Evolutionary conservation across 2,113 vertebrate genomes (phyloP).

Genomic region (Sigmodon hispidus): DNA sequence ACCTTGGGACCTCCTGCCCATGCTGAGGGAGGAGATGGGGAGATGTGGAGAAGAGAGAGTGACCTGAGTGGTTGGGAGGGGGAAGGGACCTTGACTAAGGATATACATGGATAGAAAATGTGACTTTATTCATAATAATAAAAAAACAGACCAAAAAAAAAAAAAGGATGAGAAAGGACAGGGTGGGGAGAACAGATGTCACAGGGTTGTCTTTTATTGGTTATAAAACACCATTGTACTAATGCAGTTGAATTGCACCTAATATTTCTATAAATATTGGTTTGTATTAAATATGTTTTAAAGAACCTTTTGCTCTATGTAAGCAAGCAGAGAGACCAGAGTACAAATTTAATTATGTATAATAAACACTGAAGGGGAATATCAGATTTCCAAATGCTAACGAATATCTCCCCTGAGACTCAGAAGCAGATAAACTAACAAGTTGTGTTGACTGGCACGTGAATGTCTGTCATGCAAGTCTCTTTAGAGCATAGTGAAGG

Average conservation of each 20-base stretch:
- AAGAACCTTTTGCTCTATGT: conserved; percentile 29
- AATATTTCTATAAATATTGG: not conserved
- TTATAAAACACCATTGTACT: not conserved
- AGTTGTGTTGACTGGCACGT: not conserved
- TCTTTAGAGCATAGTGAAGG: not conserved
- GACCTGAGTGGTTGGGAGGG: no score
- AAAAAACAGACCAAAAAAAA: no score
- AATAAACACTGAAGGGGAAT: not conserved
- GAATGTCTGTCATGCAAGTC: not conserved
- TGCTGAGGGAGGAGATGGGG: no score
- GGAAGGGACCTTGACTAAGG: no score
- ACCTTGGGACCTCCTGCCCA: no score
- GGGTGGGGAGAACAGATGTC: not conserved
- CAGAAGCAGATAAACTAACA: not conserved
- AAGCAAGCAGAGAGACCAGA: not conserved
- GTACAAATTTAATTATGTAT: not conserved
- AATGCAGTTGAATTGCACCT: not conserved
- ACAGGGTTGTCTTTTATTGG: not conserved
- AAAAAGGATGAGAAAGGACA: not conserved
- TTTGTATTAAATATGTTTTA: conserved; percentile 13
- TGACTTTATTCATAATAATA: no score
- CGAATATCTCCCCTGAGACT: not conserved
- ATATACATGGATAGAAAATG: no score
- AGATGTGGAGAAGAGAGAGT: no score
- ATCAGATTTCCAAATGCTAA: conserved; percentile 11